A percentile compares a stretch with the other conserved stretches of the same genome.
Conservation (phyloP, 2,797 vertebrate genomes). For the Ptychobarbus kaznakovi region DNA sequence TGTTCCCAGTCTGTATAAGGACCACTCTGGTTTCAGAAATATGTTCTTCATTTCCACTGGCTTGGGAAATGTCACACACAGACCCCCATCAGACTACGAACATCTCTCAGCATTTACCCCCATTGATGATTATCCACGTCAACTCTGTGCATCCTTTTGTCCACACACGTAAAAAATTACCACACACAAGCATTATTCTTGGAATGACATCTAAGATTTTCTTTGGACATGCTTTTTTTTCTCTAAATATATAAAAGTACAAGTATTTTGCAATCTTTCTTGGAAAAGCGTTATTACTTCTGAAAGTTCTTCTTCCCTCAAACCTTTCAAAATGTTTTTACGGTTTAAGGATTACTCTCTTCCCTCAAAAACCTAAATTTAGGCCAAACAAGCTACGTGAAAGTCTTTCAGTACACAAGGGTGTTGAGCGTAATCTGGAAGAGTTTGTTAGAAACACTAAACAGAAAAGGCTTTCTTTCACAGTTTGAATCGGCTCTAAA, state of each 20-base stretch:
- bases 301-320: slow-evolving; percentile 15
- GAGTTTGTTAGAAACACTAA: slow-evolving; percentile 69
- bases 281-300: neutral
- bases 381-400: slow-evolving; percentile 22
- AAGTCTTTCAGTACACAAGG: slow-evolving; percentile 39
- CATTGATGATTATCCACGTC: slow-evolving; percentile 66
- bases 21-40: slow-evolving; percentile 70
- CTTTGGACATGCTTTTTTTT: neutral
- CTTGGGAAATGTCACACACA: slow-evolving; percentile 71
- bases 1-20: slow-evolving; percentile 71
- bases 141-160: slow-evolving; percentile 44
- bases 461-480: slow-evolving; percentile 79
- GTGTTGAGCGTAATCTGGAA: slow-evolving; percentile 73
- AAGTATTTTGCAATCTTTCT: slow-evolving; percentile 36
- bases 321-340: slow-evolving; percentile 3
- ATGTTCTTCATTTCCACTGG: slow-evolving; percentile 77
- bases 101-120: slow-evolving; percentile 68
- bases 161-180: slow-evolving; percentile 16
- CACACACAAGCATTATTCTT: slow-evolving; percentile 34
- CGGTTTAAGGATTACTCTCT: slow-evolving; percentile 17
- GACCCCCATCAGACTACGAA: slow-evolving; percentile 64
- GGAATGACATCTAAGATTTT: slow-evolving; percentile 24
- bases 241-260: slow-evolving; percentile 10
- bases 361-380: slow-evolving; percentile 33
- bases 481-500: slow-evolving; percentile 57